Percentiles rank a stretch among this genome's conserved stretches.
Conservation (phyloP, 2,888 invertebrate species). For the Torymus tubicola region DNA sequence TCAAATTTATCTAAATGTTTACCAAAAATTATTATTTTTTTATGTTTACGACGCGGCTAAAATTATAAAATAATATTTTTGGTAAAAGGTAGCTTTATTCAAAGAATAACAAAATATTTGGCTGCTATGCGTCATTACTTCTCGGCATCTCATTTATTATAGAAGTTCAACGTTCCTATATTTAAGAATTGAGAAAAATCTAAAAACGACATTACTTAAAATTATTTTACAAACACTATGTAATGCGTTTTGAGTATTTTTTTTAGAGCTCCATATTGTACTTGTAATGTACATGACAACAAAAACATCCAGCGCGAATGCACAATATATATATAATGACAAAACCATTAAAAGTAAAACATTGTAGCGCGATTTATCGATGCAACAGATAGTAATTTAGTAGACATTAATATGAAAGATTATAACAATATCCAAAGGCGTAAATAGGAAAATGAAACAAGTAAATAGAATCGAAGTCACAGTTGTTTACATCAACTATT, state of each 20-base stretch:
- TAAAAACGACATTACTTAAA: constrained; percentile 11
- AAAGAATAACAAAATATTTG: not conserved
- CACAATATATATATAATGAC: constrained; percentile 9
- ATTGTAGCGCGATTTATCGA: constrained; percentile 17
- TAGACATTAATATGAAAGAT: constrained; percentile 10
- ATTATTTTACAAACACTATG: constrained; percentile 29
- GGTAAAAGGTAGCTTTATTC: not conserved
- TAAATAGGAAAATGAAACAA: constrained; percentile 22
- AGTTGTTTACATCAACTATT: constrained; percentile 13
- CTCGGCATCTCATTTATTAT: constrained; percentile 15
- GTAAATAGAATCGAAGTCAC: constrained; percentile 1
- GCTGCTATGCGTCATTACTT: not conserved
- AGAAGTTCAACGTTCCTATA: constrained; percentile 50
- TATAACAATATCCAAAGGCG: constrained; percentile 1
- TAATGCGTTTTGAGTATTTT: constrained; percentile 30
- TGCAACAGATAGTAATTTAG: constrained; percentile 23
- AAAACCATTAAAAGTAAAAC: constrained; percentile 11
- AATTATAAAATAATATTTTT: constrained; percentile 12
- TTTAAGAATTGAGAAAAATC: constrained; percentile 17
- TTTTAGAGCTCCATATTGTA: constrained; percentile 14
- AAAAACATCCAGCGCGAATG: constrained; percentile 3
- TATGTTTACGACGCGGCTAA: not conserved
- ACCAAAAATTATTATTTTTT: constrained; percentile 16
- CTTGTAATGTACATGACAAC: constrained; percentile 32
- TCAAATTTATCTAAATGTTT: constrained; percentile 7